Base-by-base conservation (phyloP, 2,888 invertebrate species). In the Leucoma salicis region DNA sequence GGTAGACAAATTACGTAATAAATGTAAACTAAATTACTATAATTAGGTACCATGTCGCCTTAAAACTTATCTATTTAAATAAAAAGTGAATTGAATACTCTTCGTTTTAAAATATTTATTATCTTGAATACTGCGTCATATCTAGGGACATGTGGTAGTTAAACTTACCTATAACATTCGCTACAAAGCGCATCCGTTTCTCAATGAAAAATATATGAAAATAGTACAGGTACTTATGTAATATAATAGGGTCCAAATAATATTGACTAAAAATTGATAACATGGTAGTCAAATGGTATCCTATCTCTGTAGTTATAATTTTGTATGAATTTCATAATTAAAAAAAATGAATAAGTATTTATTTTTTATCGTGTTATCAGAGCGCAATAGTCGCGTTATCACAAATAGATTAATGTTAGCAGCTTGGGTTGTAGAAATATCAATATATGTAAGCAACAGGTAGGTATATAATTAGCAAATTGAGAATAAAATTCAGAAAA, bases 161-260 rank as follows among this genome's bases (percentile, higher is more conserved):
- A 34, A 42, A 41, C 21, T 13, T 11, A 31, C 31, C n/a, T n/a
- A n/a, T n/a, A n/a, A n/a, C n/a, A n/a, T n/a, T n/a, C 31, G 50
- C 44, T 53, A 31, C 39, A 40, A 49, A 35, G 33, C 25, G 14
- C 32, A 44, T 35, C 31, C 58, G 54, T 60, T 68, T 57, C 65
- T 63, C 55, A 37, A 52, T 50, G 46, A 59, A 44, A 35, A 63
- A 57, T 55, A 66, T 58, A 46, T 65, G 66, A 69, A 56, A 45
- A 64, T 72, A 72, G 72, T 72, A 76, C 74, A 77, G 74, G 70
- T 74, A 70, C 61, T 72, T 66, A 70, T 66, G 59, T 64, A 70
- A 64, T 59, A n/a, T n/a, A 65, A 63, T 70, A 79, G 84, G 84
- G 84, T 83, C 84, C 84, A 84, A 84, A 63, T 70, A 63, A 62